phyloP scores from a whole-genome alignment of 2,888 invertebrate genomes.

The Drosophila longiperda region DNA sequence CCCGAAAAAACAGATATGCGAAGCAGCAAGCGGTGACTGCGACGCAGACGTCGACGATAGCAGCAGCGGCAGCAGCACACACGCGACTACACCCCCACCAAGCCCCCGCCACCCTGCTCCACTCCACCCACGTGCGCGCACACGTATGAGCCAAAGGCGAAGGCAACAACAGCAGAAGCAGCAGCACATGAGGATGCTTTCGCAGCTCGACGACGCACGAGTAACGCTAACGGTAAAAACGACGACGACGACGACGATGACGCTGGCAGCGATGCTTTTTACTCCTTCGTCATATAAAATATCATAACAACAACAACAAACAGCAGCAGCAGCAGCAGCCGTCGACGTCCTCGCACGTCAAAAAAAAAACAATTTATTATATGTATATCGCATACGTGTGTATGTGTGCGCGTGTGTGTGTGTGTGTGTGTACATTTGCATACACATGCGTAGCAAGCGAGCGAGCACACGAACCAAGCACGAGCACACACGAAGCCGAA shows the following conservation, averaged over 20 bases:
- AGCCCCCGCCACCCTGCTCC: slow-evolving; percentile 25
- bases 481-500: slow-evolving; percentile 26
- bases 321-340: slow-evolving; percentile 32
- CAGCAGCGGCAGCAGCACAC: slow-evolving; percentile 51
- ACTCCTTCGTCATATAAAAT: slow-evolving; percentile 79
- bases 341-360: slow-evolving; percentile 79
- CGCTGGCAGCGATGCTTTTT: slow-evolving; percentile 57
- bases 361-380: slow-evolving; percentile 72
- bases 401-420: slow-evolving; percentile 23
- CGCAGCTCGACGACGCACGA: slow-evolving; percentile 36
- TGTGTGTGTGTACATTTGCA: slow-evolving; percentile 65
- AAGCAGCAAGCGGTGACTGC: slow-evolving; percentile 47
- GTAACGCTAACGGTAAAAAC: slow-evolving; percentile 43
- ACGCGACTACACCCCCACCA: slow-evolving; percentile 54
- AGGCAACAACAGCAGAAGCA: slow-evolving; percentile 47
- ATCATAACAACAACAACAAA: slow-evolving; percentile 60
- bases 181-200: slow-evolving; percentile 70
- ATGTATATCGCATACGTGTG: slow-evolving; percentile 19
- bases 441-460: slow-evolving; percentile 74
- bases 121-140: slow-evolving; percentile 76
- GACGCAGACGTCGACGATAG: slow-evolving; percentile 42
- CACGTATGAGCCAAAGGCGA: slow-evolving; percentile 72
- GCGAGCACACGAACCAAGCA: slow-evolving; percentile 51
- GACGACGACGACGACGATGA: slow-evolving; percentile 28
- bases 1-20: slow-evolving; percentile 81